Conservation (phyloP, 2,888 invertebrate genomes). For the Metopia argyrocephala region DNA sequence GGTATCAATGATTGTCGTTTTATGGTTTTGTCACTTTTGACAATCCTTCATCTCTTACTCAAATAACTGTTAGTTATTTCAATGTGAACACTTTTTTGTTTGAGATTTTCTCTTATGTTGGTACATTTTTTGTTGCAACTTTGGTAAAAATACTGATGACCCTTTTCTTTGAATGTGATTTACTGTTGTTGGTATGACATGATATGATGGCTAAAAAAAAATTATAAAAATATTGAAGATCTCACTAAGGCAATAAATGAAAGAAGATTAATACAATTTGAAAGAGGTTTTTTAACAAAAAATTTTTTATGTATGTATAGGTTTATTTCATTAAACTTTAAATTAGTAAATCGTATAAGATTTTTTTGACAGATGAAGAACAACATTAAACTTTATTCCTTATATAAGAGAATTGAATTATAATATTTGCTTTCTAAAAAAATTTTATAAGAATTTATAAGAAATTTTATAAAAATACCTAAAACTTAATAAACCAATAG, state of each 20-base stretch:
- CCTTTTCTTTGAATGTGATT: conserved; percentile 9
- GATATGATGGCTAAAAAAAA: conserved; percentile 5
- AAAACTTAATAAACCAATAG: too few relatives aligned
- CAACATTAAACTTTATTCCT: too few relatives aligned
- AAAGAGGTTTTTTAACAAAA: conserved; percentile 9
- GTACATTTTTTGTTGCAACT: conserved; percentile 1
- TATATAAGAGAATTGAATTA: too few relatives aligned
- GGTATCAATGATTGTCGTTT: conserved; percentile 57
- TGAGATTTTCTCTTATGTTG: too few relatives aligned
- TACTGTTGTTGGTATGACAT: neutral
- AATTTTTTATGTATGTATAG: too few relatives aligned
- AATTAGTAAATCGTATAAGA: too few relatives aligned
- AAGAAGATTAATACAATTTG: conserved; percentile 44
- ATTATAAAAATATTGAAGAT: conserved; percentile 35
- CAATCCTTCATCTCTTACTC: conserved; percentile 32
- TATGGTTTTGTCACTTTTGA: conserved; percentile 55
- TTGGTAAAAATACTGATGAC: conserved; percentile 14
- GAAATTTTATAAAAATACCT: too few relatives aligned
- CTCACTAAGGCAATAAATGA: conserved; percentile 51
- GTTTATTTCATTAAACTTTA: too few relatives aligned
- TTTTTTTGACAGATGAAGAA: too few relatives aligned
- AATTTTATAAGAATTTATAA: too few relatives aligned
- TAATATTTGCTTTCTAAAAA: too few relatives aligned
- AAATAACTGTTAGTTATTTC: conserved; percentile 31
- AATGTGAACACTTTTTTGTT: too few relatives aligned